Evolutionary conservation across 2,797 vertebrate genomes (phyloP).

Genomic region (Xiphorhynchus erythropygius): DNA sequence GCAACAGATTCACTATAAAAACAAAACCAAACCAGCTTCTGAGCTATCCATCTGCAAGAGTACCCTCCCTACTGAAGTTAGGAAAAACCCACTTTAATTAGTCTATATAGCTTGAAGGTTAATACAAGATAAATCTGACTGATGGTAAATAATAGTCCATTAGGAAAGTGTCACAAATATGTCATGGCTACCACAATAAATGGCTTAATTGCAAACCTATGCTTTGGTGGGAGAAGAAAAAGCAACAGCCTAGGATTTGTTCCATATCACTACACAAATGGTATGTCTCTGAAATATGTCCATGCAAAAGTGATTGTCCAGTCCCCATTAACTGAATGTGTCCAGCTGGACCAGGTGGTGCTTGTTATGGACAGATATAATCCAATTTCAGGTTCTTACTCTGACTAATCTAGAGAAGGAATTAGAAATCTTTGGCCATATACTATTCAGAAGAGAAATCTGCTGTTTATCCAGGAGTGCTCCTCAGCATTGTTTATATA

Average conservation of each 20-base stretch:
- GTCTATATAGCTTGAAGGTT: background rate
- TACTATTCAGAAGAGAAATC: background rate
- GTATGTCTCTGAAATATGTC: background rate
- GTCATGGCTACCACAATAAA: fast-evolving
- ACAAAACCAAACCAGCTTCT: background rate
- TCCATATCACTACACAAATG: background rate
- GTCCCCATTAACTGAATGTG: background rate
- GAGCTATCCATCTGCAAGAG: background rate
- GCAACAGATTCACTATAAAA: background rate
- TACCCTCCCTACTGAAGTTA: background rate
- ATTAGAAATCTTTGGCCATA: background rate
- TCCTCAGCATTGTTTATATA: background rate
- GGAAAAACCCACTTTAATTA: background rate
- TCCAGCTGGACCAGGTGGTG: background rate
- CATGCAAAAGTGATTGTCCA: background rate
- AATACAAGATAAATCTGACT: background rate
- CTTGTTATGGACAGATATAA: background rate
- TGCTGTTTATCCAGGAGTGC: background rate
- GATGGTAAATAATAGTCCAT: background rate
- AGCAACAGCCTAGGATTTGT: background rate
- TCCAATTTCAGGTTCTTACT: background rate
- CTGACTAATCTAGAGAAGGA: background rate
- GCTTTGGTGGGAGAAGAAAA: background rate
- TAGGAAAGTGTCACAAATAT: background rate
- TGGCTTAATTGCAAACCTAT: background rate